Base-by-base conservation (phyloP, 2,797 vertebrate genomes). In the Zonotrichia albicollis region DNA sequence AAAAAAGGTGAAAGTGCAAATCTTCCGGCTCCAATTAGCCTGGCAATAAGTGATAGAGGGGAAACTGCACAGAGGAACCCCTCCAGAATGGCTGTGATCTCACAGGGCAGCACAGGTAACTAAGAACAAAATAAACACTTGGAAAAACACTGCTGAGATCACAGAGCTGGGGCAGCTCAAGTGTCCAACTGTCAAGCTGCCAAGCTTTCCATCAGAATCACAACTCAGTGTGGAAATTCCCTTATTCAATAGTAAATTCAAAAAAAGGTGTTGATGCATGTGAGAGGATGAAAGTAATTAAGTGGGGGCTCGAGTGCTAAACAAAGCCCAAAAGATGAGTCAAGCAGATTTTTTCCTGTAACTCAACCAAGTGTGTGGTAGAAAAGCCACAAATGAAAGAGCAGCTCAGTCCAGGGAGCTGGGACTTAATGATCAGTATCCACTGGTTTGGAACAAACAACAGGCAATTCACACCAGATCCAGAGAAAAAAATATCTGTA, bases 171-270 rank as follows among this genome's bases (percentile, higher is more conserved):
- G 60, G 43, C 70, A 67, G 36, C 60, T 43, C 32, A 16, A 36
- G 71, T 5, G n/a, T 5, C 43, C 34, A 53, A 66, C 0, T 20
- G 12, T 10, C 32, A 16, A 14, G n/a, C 0, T 36, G 62, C 62
- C 62, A 46, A 71, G 43, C 16, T 9, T 65, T 2, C 53, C 61
- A 34, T 5, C 34, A 34, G 40, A 62, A 54, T 20, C 5, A 51
- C 58, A 67, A 6, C 36, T 43, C 15, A 3, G 3, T 0, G n/a
- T 60, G 51, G 76, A 84, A 83, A 74, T 7, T 36, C 43, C 46
- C 74, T 11, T 66, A 23, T 38, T 12, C 51, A 53, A 16, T 43
- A 18, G 51, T 16, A 6, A 11, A 10, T 17, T 58, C 27, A 54
- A 50, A 51, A 27, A 43, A 46, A 57, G 32, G 55, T 1, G 26